phyloP scores from a whole-genome alignment of 2,113 vertebrate species.

The Salvator merianae region DNA sequence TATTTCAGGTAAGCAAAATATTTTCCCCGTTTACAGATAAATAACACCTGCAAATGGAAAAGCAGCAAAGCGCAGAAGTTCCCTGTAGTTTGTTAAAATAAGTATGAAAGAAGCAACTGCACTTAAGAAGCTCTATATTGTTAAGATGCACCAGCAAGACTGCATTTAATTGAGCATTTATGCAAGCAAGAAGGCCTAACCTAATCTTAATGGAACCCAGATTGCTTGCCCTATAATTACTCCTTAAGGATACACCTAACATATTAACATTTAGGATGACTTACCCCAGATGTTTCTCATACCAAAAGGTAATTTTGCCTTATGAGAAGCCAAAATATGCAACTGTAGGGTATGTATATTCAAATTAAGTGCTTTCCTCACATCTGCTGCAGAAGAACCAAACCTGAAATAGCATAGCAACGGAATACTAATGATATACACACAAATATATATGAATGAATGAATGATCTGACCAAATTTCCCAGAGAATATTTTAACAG shows the following conservation, averaged over 20 bases:
- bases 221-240: slow-evolving; percentile 12
- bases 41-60: neutral
- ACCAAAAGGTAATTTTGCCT: neutral
- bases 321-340: slow-evolving; percentile 3
- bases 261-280: neutral
- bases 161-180: neutral
- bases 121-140: neutral
- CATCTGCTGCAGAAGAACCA: neutral
- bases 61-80: neutral
- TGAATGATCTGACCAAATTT: too few relatives aligned
- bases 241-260: neutral
- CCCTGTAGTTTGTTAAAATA: too few relatives aligned
- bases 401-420: neutral
- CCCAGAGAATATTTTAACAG: neutral
- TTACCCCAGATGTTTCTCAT: slow-evolving; percentile 3
- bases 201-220: neutral
- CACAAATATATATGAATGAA: neutral
- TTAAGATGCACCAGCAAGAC: neutral
- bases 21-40: too few relatives aligned
- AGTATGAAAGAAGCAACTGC: too few relatives aligned
- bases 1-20: too few relatives aligned
- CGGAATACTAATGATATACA: neutral
- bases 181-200: neutral
- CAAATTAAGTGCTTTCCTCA: neutral
- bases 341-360: neutral